Evolutionary conservation across 1,140 invertebrate genomes (phyloP).

Genomic region (Pygmarrhopalites habei): DNA sequence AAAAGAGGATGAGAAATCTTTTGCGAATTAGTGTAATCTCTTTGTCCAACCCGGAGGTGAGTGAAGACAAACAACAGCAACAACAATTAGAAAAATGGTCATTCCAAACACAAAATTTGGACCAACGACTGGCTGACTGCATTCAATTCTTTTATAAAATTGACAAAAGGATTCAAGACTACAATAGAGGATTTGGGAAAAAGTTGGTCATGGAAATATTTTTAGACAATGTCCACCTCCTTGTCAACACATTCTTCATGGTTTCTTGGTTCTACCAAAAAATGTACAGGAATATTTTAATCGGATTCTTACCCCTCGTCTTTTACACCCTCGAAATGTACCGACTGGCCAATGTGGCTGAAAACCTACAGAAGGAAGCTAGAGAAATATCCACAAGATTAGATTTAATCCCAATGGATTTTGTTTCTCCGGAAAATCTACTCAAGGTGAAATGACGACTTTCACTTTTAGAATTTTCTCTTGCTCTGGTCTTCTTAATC

Average conservation of each 20-base stretch:
- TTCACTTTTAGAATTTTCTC: not conserved
- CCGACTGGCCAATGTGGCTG: not conserved
- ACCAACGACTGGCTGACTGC: not conserved
- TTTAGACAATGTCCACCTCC: not conserved
- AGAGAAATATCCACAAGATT: not conserved
- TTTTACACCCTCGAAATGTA: not conserved
- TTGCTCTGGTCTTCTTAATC: not conserved
- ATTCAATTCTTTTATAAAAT: not conserved
- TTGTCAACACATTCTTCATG: not conserved
- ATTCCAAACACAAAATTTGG: not conserved
- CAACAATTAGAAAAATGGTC: not conserved
- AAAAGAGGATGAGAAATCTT: not conserved
- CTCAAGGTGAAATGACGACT: not conserved
- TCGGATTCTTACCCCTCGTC: not conserved
- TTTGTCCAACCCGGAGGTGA: not conserved
- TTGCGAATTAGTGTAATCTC: not conserved
- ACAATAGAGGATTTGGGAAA: not conserved
- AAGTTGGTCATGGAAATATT: not conserved
- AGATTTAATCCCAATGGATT: not conserved
- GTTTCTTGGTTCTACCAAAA: not conserved
- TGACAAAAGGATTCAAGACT: not conserved
- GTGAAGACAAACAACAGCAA: not conserved
- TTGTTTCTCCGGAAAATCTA: not conserved
- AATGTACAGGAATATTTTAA: not conserved
- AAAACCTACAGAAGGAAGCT: not conserved